Conservation (phyloP, 2,113 vertebrate genomes). For the Neolamprologus sp. region DNA sequence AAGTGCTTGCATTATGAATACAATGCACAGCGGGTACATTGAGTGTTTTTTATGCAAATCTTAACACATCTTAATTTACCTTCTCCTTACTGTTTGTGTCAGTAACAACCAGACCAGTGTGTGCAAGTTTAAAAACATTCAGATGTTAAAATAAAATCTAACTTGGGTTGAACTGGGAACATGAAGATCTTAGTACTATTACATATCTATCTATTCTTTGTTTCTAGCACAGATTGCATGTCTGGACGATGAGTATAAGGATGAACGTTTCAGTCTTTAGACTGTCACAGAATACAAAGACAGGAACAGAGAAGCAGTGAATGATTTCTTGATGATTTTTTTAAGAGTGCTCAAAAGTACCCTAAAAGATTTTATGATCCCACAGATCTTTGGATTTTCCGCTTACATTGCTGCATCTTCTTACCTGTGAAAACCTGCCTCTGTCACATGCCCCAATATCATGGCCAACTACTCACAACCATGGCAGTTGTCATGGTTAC, state of each 20-base stretch:
- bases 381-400: neutral
- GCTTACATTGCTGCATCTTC: neutral
- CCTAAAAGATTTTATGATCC: neutral
- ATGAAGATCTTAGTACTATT: neutral
- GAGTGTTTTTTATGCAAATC: neutral
- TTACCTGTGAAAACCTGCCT: neutral
- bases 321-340: neutral
- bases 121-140: neutral
- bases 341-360: neutral
- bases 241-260: neutral
- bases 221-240: neutral
- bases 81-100: neutral
- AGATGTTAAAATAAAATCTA: neutral
- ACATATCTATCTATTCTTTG: neutral
- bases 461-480: neutral
- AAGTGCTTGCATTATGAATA: neutral
- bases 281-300: neutral
- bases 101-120: neutral
- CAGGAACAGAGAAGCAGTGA: neutral
- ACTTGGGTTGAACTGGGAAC: neutral
- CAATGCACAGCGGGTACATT: neutral
- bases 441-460: slow-evolving; percentile 2
- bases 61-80: neutral
- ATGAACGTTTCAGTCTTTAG: neutral
- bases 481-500: slow-evolving; percentile 65